Percentiles rank a stretch among this genome's conserved stretches.
phyloP scores from a whole-genome alignment of 2,113 vertebrate species.

The Tapirus terrestris region DNA sequence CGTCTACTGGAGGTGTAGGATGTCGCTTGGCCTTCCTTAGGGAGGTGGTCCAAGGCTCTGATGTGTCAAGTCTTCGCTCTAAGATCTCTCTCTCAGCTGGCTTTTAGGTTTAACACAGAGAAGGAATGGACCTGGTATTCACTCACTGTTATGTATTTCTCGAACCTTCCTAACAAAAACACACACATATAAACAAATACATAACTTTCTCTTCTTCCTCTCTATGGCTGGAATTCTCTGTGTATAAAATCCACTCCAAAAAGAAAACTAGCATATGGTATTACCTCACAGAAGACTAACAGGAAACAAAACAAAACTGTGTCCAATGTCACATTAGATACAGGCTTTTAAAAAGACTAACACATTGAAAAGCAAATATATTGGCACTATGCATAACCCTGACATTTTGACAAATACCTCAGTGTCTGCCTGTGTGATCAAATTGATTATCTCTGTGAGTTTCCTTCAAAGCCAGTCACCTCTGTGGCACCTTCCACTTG shows the following conservation, averaged over 20 bases:
- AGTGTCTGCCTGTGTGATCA: slow-evolving; percentile 60
- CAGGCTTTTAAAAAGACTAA: slow-evolving; percentile 70
- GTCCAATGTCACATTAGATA: slow-evolving; percentile 42
- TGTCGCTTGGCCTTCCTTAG: neutral
- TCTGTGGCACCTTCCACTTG: slow-evolving; percentile 38
- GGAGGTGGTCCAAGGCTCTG: neutral
- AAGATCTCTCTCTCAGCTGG: neutral
- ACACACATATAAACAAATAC: neutral
- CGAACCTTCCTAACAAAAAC: neutral
- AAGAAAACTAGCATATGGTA: slow-evolving; percentile 27
- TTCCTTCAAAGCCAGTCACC: slow-evolving; percentile 69
- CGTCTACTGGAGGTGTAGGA: neutral
- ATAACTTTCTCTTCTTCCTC: neutral
- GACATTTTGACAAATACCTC: slow-evolving; percentile 77
- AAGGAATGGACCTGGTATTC: neutral
- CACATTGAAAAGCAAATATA: slow-evolving; percentile 67
- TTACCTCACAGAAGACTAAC: slow-evolving; percentile 30
- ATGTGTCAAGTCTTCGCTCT: neutral
- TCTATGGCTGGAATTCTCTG: neutral
- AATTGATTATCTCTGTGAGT: slow-evolving; percentile 74
- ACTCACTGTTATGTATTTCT: neutral
- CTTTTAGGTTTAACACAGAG: neutral
- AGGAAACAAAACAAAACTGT: neutral
- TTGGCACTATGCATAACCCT: slow-evolving; percentile 67
- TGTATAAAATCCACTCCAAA: neutral